These are phyloP conservation scores for Limosa lapponica DNA, from an alignment of 2,797 vertebrate genomes.

Conservation along the genomic window DNA sequence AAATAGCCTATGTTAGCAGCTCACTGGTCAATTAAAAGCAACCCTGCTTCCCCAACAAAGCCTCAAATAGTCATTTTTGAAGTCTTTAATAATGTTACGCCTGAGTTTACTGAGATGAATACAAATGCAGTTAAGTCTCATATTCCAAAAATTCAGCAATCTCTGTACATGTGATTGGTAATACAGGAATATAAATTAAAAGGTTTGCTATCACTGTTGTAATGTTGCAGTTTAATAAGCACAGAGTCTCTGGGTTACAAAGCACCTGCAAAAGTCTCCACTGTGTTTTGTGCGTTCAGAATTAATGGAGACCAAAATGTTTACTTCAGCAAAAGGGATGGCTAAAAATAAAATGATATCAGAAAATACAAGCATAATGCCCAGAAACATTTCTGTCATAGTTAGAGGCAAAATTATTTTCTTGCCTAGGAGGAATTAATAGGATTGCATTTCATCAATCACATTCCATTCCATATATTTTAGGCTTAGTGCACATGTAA, in stretches of 20 bases:
- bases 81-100: not conserved
- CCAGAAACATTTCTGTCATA: not conserved
- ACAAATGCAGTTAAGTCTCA: constrained; percentile 9
- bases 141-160: not conserved
- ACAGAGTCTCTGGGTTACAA: constrained; percentile 13
- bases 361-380: constrained; percentile 20
- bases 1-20: not conserved
- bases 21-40: not conserved
- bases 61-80: not conserved
- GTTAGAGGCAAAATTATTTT: constrained; percentile 26
- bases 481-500: not conserved
- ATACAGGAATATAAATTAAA: constrained; percentile 31
- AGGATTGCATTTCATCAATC: constrained; percentile 33
- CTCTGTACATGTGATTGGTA: not conserved
- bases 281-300: not conserved
- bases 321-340: constrained; percentile 34
- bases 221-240: constrained; percentile 40
- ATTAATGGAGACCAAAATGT: constrained; percentile 24
- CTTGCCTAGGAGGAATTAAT: constrained; percentile 22
- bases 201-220: not conserved
- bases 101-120: not conserved
- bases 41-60: not conserved
- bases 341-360: constrained; percentile 35
- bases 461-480: not conserved
- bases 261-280: not conserved